Percentiles rank a stretch among this genome's conserved stretches.
These are phyloP conservation scores for Clitarchus hookeri DNA, from an alignment of 2,888 invertebrate genomes.

Conservation along the genomic window DNA sequence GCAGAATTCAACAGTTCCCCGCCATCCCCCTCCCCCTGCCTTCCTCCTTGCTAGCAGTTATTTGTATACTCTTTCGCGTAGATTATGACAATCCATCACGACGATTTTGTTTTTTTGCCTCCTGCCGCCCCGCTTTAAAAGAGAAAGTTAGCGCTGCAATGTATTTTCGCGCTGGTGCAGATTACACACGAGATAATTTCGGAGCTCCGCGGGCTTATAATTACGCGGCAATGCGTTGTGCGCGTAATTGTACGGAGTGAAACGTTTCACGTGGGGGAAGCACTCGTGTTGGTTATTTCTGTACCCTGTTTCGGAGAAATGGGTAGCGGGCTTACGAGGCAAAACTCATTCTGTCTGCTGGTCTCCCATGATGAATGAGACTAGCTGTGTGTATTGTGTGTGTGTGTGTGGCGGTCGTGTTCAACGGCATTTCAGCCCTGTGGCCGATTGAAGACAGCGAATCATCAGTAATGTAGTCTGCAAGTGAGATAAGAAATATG, in stretches of 20 bases:
- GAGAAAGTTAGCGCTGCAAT: neutral
- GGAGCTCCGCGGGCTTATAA: neutral
- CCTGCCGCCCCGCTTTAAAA: neutral
- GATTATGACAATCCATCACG: neutral
- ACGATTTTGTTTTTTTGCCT: neutral
- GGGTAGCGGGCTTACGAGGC: neutral
- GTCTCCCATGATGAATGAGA: too few relatives aligned
- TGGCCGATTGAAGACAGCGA: too few relatives aligned
- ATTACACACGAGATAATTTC: neutral
- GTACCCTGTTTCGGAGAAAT: neutral
- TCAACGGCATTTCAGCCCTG: too few relatives aligned
- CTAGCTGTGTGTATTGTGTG: too few relatives aligned
- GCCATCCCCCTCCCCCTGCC: neutral
- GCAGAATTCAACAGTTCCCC: too few relatives aligned
- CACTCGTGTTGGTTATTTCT: neutral
- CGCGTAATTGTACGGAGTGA: neutral
- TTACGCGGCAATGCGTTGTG: neutral
- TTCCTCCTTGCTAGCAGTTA: neutral
- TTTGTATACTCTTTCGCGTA: conserved; percentile 7
- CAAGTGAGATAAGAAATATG: too few relatives aligned
- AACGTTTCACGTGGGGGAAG: neutral
- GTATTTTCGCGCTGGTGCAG: neutral
- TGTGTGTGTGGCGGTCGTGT: too few relatives aligned
- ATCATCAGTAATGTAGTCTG: too few relatives aligned
- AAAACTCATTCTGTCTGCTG: too few relatives aligned